These are phyloP conservation scores for Sylvia atricapilla DNA, from an alignment of 2,113 vertebrate genomes.

Conservation along the genomic window DNA sequence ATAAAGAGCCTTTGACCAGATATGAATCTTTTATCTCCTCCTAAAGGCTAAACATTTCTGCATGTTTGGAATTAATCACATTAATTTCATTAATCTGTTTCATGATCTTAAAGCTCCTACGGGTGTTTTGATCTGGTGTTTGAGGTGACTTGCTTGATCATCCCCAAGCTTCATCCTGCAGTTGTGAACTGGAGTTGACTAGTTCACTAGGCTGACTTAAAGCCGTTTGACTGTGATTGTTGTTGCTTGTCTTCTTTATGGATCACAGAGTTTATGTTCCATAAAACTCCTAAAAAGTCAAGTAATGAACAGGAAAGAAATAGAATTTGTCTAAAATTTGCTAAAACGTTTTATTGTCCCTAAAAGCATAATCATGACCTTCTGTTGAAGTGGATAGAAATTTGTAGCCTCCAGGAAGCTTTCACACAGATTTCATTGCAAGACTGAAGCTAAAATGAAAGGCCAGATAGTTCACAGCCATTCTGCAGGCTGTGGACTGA, in stretches of 20 bases:
- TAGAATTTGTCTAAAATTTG: conserved; percentile 30
- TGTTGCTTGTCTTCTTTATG: conserved; percentile 69
- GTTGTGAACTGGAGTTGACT: conserved; percentile 70
- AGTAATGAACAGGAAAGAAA: conserved; percentile 38
- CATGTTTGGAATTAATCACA: conserved; percentile 53
- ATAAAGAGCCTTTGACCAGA: conserved; percentile 25
- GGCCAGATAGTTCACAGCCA: conserved; percentile 10
- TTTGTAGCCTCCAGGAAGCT: conserved; percentile 11
- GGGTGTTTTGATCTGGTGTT: conserved; percentile 33
- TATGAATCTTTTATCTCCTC: conserved; percentile 10
- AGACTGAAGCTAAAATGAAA: conserved; percentile 50
- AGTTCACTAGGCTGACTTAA: conserved; percentile 62
- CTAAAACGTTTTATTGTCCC: conserved; percentile 23
- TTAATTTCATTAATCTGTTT: conserved; percentile 55
- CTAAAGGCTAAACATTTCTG: conserved; percentile 52
- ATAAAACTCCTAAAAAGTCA: conserved; percentile 72
- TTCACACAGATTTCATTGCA: conserved; percentile 27
- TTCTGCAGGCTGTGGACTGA: conserved; percentile 16
- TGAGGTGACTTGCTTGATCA: conserved; percentile 22
- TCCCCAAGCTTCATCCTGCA: conserved; percentile 20
- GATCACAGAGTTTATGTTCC: conserved; percentile 75
- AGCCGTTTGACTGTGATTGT: conserved; percentile 59
- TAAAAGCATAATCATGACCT: conserved; percentile 52
- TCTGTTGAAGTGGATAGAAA: conserved; percentile 9
- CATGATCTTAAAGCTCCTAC: conserved; percentile 16